These are phyloP conservation scores for Orthosia gothica DNA, from an alignment of 2,888 invertebrate genomes.

Conservation along the genomic window DNA sequence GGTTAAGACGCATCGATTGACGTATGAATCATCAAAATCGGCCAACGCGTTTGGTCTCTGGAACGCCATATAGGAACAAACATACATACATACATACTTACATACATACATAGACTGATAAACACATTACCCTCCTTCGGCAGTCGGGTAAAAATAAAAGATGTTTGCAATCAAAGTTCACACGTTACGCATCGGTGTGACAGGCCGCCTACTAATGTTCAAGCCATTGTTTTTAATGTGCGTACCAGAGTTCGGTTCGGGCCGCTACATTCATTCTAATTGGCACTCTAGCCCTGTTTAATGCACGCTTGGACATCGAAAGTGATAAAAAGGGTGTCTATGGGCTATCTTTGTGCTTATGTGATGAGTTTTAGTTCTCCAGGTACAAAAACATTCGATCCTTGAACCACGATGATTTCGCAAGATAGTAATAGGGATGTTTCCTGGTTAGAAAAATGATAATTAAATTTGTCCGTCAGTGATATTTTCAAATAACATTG, in stretches of 20 bases:
- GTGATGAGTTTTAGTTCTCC: background rate
- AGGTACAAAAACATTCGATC: background rate
- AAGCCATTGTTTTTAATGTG: slow-evolving; percentile 85
- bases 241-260: slow-evolving; percentile 80
- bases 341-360: slow-evolving; percentile 8
- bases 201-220: slow-evolving; percentile 72
- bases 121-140: no score
- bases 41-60: no score
- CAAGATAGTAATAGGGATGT: background rate
- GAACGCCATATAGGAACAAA: no score
- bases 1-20: no score
- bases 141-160: no score
- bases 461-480: no score
- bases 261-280: slow-evolving; percentile 78
- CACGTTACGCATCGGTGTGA: slow-evolving; percentile 70
- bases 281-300: slow-evolving; percentile 72
- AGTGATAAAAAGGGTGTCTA: slow-evolving; percentile 53
- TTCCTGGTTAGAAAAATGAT: no score
- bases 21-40: no score
- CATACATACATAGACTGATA: no score
- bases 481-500: no score
- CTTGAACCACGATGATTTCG: background rate
- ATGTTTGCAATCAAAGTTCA: background rate
- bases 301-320: slow-evolving; percentile 51
- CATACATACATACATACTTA: no score